Evolutionary conservation across 2,113 vertebrate genomes (phyloP).

Genomic region (Choloepus hoffmanni): DNA sequence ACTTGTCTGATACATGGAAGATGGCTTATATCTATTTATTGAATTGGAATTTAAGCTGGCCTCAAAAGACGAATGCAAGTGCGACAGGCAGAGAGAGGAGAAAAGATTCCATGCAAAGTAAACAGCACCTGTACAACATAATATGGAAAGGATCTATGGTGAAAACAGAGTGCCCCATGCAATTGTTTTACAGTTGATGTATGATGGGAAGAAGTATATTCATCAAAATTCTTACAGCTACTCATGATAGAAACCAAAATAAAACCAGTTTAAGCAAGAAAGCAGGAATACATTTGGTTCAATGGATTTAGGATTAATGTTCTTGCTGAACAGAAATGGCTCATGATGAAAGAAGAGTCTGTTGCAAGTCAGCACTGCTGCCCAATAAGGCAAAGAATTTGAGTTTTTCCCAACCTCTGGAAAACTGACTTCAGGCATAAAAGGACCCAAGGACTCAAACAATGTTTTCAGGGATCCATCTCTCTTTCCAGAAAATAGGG

Average conservation of each 20-base stretch:
- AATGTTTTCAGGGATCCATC: neutral
- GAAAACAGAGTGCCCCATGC: neutral
- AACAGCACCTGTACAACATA: neutral
- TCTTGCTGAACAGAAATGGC: conserved; percentile 32
- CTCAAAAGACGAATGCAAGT: neutral
- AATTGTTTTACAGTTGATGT: neutral
- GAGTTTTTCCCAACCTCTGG: neutral
- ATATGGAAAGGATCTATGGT: neutral
- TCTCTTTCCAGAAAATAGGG: neutral
- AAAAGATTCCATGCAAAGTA: neutral
- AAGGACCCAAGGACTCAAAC: neutral
- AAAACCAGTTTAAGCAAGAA: neutral
- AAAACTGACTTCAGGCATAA: neutral
- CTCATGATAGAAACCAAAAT: neutral
- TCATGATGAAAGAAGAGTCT: conserved; percentile 50
- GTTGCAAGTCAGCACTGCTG: conserved; percentile 61
- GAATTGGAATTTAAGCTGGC: neutral
- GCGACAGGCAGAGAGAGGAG: neutral
- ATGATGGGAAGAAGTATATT: neutral
- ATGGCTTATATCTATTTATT: neutral
- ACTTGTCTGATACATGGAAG: neutral
- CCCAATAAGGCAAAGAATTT: conserved; percentile 69
- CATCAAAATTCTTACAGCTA: neutral
- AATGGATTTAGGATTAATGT: conserved; percentile 55
- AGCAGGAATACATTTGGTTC: neutral